Evolutionary conservation across 2,797 vertebrate genomes (phyloP).

Genomic region (Hippoglossus hippoglossus): DNA sequence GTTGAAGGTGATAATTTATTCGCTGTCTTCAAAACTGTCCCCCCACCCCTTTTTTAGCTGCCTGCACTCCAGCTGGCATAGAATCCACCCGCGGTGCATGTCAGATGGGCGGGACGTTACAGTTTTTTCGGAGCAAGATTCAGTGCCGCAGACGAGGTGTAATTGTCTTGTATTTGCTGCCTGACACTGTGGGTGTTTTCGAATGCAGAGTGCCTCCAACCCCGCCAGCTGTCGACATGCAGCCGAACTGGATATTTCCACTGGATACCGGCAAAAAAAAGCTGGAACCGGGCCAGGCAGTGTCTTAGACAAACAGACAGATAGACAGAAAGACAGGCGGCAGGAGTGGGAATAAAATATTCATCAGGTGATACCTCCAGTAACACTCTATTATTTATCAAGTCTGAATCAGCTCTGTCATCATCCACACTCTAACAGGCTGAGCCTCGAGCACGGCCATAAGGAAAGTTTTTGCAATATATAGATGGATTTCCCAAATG

Average conservation of each 20-base stretch:
- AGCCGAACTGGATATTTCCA: conserved; percentile 62
- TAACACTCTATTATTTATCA: conserved; percentile 79
- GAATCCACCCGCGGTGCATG: conserved; percentile 54
- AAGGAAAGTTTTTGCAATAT: conserved; percentile 56
- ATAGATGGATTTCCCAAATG: conserved; percentile 74
- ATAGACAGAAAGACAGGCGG: conserved; percentile 32
- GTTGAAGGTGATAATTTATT: conserved; percentile 77
- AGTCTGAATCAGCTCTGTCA: conserved; percentile 78
- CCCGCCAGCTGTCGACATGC: conserved; percentile 63
- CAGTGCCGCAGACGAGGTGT: conserved; percentile 55
- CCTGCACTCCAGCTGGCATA: conserved; percentile 69
- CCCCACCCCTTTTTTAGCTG: conserved; percentile 22
- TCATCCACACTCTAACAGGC: conserved; percentile 70
- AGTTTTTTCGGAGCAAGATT: conserved; percentile 62
- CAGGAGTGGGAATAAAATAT: conserved; percentile 70
- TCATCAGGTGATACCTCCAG: conserved; percentile 78
- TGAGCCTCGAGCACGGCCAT: conserved; percentile 68
- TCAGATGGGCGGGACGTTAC: conserved; percentile 64
- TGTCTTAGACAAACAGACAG: conserved; percentile 35
- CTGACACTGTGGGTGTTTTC: conserved; percentile 59
- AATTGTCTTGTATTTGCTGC: conserved; percentile 62
- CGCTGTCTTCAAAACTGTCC: conserved; percentile 51
- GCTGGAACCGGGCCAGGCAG: conserved; percentile 53
- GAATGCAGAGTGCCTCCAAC: conserved; percentile 58
- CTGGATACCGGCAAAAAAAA: conserved; percentile 32